Conservation (phyloP, 1,140 invertebrate genomes). For the Steinernema feltiae region DNA sequence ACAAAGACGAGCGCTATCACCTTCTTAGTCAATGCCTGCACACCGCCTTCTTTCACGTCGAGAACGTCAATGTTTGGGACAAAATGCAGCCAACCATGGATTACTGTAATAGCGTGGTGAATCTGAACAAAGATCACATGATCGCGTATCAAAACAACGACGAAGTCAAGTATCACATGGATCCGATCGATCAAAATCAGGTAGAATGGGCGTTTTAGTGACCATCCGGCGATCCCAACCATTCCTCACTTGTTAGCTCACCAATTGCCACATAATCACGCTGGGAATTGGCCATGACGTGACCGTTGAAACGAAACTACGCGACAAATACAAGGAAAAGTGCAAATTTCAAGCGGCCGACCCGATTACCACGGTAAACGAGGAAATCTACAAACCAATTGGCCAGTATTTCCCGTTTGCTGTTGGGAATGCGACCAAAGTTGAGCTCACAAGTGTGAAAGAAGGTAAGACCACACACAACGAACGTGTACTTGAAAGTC, state of each 20-base stretch:
- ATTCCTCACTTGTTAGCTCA: not conserved
- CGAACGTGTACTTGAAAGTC: not conserved
- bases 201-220: not conserved
- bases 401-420: conserved; percentile 4
- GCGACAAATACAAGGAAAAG: not conserved
- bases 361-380: not conserved
- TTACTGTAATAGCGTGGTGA: not conserved
- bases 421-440: not conserved
- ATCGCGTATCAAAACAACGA: not conserved
- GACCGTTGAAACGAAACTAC: not conserved
- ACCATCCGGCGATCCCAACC: too few relatives aligned
- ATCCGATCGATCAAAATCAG: not conserved
- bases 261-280: not conserved
- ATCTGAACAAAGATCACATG: not conserved
- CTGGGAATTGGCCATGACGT: conserved; percentile 6
- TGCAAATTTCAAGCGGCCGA: not conserved
- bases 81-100: not conserved
- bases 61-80: not conserved
- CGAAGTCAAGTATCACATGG: conserved; percentile 2
- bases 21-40: not conserved
- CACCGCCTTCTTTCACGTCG: not conserved
- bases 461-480: not conserved
- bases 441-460: not conserved
- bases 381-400: not conserved
- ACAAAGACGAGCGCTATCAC: conserved; percentile 4